Percentiles rank a stretch among this genome's conserved stretches.
phyloP scores from a whole-genome alignment of 2,113 vertebrate species.

The Myxocyprinus asiaticus region DNA sequence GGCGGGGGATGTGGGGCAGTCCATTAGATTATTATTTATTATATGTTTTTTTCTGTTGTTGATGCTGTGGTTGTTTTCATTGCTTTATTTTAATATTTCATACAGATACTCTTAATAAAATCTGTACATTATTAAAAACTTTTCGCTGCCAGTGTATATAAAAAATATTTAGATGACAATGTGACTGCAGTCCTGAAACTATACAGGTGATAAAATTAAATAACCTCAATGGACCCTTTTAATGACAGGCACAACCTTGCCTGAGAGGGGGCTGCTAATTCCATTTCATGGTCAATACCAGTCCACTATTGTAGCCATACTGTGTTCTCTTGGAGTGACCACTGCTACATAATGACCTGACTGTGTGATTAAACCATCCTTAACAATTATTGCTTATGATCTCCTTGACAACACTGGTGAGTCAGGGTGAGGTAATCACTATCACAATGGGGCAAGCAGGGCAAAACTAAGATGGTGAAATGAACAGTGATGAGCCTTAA shows the following conservation, averaged over 20 bases:
- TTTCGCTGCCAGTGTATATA: too few relatives aligned
- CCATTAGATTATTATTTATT: too few relatives aligned
- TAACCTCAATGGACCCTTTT: not conserved
- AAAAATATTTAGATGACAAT: not conserved
- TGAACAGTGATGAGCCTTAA: conserved; percentile 11
- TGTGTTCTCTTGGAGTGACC: not conserved
- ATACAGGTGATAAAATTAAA: not conserved
- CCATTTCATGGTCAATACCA: not conserved
- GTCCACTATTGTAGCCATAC: not conserved
- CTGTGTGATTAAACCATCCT: conserved; percentile 47
- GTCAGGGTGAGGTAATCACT: conserved; percentile 30
- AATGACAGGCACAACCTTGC: not conserved
- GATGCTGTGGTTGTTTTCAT: too few relatives aligned
- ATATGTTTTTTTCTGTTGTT: too few relatives aligned
- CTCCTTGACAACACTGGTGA: conserved; percentile 41
- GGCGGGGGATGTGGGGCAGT: too few relatives aligned
- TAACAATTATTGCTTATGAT: conserved; percentile 46
- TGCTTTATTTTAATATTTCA: too few relatives aligned
- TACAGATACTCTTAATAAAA: too few relatives aligned
- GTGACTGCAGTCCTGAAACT: not conserved
- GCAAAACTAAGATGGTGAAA: conserved; percentile 15
- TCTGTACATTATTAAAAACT: too few relatives aligned
- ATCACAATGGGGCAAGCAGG: conserved; percentile 10
- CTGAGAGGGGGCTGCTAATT: conserved; percentile 19
- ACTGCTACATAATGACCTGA: conserved; percentile 31